A percentile compares a stretch with the other conserved stretches of the same genome.
Evolutionary conservation across 2,888 invertebrate genomes (phyloP).

Genomic region (Hirudinaria manillensis): DNA sequence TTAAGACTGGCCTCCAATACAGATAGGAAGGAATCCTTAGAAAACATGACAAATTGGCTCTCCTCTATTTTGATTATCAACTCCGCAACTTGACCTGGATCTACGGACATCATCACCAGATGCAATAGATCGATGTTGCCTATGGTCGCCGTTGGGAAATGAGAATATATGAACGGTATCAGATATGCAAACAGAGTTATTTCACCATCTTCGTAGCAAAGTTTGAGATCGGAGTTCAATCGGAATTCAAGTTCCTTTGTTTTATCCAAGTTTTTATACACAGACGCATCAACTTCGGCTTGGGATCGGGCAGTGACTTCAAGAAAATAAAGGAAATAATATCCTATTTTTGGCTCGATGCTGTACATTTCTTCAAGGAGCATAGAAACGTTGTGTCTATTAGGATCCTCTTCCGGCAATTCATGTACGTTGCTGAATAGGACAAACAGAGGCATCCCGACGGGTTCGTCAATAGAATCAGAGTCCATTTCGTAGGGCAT

Average conservation of each 20-base stretch:
- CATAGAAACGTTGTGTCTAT: conserved; percentile 72
- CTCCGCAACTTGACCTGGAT: conserved; percentile 78
- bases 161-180: conserved; percentile 79
- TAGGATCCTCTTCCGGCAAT: conserved; percentile 67
- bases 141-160: conserved; percentile 75
- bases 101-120: conserved; percentile 81
- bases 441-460: conserved; percentile 76
- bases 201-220: conserved; percentile 78
- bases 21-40: conserved; percentile 56
- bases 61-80: conserved; percentile 83
- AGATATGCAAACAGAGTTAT: conserved; percentile 80
- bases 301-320: conserved; percentile 60
- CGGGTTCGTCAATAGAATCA: conserved; percentile 65
- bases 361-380: conserved; percentile 73
- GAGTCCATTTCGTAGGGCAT: conserved; percentile 42
- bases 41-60: conserved; percentile 64
- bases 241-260: conserved; percentile 61
- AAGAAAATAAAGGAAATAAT: conserved; percentile 78
- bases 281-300: conserved; percentile 68
- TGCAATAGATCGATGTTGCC: conserved; percentile 82
- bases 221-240: conserved; percentile 72
- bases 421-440: conserved; percentile 75
- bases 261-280: conserved; percentile 83
- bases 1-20: conserved; percentile 70
- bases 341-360: conserved; percentile 70